Evolutionary conservation across 2,888 invertebrate genomes (phyloP), one percentile per base, ranked within the genome.

Genomic region (Pasiphila rectangulata): DNA sequence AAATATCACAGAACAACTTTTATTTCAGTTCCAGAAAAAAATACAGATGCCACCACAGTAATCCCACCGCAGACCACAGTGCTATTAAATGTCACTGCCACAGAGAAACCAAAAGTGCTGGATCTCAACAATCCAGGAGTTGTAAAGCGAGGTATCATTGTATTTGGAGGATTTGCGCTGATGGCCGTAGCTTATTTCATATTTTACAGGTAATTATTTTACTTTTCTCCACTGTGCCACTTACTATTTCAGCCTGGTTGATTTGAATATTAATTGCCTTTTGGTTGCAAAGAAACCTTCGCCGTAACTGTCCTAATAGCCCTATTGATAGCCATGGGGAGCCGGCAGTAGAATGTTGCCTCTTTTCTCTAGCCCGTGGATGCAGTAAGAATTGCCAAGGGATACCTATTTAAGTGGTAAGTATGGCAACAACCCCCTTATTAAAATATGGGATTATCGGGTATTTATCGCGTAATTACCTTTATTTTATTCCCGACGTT

Each of bases 161-260:
- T 89, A 0, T 89, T 89, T 60, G 87, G 89, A 41, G 87, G 87
- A 29, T 84, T 89, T 64, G 75, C 80, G 1, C 57, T 89, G 9
- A 63, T 89, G 49, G 88, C 83, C 10, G 61, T 76, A 9, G 83
- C 83, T 9, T 89, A 89, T 62, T 83, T 86, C 51, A 72, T 89
- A 65, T 84, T 87, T 61, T 89, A 88, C 59, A 87, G 78, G 89
- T 89, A 74, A 64, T 45, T 52, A 6, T 6, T n/a, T 9, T 21
- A 12, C n/a, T 5, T 29, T 5, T 1, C 24, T 16, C 1, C 13
- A 24, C 7, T 15, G 9, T 42, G 10, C 5, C 4, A 1, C 19
- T n/a, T 5, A 1, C 9, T 38, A 12, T n/a, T 27, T 27, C 9
- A 1, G 7, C n/a, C n/a, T 9, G 5, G 24, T n/a, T n/a, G n/a